phyloP scores from a whole-genome alignment of 2,797 vertebrate genomes.

The Myiotriccus ornatus region DNA sequence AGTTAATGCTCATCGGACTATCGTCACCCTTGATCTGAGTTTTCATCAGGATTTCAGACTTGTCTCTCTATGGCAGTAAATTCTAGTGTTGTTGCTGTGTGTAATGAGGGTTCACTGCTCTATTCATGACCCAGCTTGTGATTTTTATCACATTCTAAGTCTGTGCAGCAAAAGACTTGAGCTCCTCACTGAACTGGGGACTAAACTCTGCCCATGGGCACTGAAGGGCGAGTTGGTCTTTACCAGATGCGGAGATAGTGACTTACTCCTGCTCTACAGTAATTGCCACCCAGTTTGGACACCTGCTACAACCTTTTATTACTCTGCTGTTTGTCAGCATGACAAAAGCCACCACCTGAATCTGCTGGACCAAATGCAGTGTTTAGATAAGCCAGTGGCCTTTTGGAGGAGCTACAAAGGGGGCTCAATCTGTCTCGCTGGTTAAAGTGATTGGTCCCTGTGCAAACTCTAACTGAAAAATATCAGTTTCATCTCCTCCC shows the following conservation, averaged over 20 bases:
- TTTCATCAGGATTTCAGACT: slow-evolving; percentile 27
- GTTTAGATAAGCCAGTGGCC: background rate
- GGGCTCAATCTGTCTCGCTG: background rate
- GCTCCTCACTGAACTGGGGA: background rate
- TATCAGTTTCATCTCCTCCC: background rate
- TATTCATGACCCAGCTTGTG: background rate
- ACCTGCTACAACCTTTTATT: background rate
- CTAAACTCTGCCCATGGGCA: background rate
- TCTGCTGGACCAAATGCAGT: background rate
- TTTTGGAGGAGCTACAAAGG: background rate
- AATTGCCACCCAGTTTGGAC: background rate
- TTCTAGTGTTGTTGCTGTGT: slow-evolving; percentile 32
- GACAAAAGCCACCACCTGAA: slow-evolving; percentile 9
- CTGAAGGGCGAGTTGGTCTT: background rate
- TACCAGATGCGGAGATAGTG: background rate
- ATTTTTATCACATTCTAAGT: slow-evolving; percentile 10
- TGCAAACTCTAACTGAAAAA: background rate
- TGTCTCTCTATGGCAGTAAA: background rate
- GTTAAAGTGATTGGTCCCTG: background rate
- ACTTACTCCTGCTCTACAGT: background rate
- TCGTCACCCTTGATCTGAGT: slow-evolving; percentile 19
- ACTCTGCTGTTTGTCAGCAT: background rate
- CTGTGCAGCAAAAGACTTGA: background rate
- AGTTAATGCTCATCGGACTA: slow-evolving; percentile 27
- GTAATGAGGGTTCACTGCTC: background rate